Base-by-base conservation (phyloP, 64 coral and sea anemone genomes). In the Hydrozoanthus tunicans region DNA sequence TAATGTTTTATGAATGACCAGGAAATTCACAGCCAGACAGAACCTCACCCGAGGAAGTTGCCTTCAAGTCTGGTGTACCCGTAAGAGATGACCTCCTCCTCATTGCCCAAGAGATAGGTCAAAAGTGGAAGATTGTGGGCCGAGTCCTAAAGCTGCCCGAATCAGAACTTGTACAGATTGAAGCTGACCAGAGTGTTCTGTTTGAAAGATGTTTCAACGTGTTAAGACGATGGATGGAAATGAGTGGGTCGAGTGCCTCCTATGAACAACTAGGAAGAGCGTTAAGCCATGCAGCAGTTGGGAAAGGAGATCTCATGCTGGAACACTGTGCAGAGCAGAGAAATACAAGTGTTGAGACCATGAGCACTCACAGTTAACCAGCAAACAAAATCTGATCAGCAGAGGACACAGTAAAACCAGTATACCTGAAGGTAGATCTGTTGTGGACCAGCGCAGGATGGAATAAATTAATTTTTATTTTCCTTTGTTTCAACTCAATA, bases 91-190 rank as follows among this genome's bases (percentile, higher is more conserved):
- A 69, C 6, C 9, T 91, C 11, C 53, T 73, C 24, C 17, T 51
- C 69, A 51, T 91, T 53, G 63, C 90, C 23, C 78, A 69, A 1
- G 90, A 91, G 4, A 54, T 91, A 17, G 61, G 90, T 27, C 23
- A 64, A 53, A 17, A 59, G 78, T 91, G 90, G 90, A 91, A 83
- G 56, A n/a, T 27, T 6, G 53, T 91, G 4, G 90, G 90, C 25
- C 90, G 78, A 56, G 74, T 71, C 6, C 55, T 91, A 11, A 15
- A 23, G 27, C 43, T 83, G 4, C 5, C 9, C 8, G 90, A 91
- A 6, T 10, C 90, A 3, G 79, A 82, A 14, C 79, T 91, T 51
- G 78, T 83, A 56, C 90, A 91, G 66, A 69, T 91, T 58, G 90
- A 91, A 69, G 90, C 90, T 73, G 90, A 91, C 64, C 63, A 91